Conservation (phyloP, 2,888 invertebrate genomes). For the Magallana nippona region DNA sequence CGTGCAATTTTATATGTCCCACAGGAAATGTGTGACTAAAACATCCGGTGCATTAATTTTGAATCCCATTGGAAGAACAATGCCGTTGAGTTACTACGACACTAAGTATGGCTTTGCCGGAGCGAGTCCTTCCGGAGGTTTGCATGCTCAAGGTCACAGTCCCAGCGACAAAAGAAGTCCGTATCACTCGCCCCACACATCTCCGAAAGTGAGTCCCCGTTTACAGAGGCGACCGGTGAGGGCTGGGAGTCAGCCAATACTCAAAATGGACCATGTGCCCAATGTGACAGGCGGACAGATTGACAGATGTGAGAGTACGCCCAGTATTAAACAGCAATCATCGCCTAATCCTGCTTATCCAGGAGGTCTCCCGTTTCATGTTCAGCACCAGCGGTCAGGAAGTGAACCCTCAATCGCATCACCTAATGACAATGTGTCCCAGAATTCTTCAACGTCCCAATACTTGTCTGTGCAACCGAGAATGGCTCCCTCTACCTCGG, state of each 20-base stretch:
- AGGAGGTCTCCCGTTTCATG: constrained; percentile 33
- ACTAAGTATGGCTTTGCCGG: constrained; percentile 68
- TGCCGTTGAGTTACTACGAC: constrained; percentile 75
- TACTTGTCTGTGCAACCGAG: constrained; percentile 52
- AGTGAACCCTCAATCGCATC: constrained; percentile 71
- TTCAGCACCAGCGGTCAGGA: constrained; percentile 69
- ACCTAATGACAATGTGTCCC: constrained; percentile 55
- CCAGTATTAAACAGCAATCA: constrained; percentile 58
- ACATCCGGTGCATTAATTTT: constrained; percentile 93
- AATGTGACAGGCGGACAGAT: constrained; percentile 31
- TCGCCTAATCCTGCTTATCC: constrained; percentile 32
- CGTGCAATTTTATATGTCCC: constrained; percentile 95
- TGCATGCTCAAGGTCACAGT: constrained; percentile 71
- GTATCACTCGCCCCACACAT: constrained; percentile 57
- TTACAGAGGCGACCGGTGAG: constrained; percentile 59
- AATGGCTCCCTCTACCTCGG: constrained; percentile 67
- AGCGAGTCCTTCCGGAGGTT: constrained; percentile 51
- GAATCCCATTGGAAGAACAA: constrained; percentile 89
- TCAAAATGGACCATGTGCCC: constrained; percentile 49
- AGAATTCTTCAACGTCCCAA: constrained; percentile 44
- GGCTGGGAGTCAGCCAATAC: constrained; percentile 74
- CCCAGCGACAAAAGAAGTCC: constrained; percentile 60
- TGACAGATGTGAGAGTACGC: constrained; percentile 81
- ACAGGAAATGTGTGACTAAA: constrained; percentile 92
- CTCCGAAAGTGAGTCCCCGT: constrained; percentile 67